Base-by-base conservation (phyloP, 2,888 invertebrate species). In the Blastobasis lacticolella region DNA sequence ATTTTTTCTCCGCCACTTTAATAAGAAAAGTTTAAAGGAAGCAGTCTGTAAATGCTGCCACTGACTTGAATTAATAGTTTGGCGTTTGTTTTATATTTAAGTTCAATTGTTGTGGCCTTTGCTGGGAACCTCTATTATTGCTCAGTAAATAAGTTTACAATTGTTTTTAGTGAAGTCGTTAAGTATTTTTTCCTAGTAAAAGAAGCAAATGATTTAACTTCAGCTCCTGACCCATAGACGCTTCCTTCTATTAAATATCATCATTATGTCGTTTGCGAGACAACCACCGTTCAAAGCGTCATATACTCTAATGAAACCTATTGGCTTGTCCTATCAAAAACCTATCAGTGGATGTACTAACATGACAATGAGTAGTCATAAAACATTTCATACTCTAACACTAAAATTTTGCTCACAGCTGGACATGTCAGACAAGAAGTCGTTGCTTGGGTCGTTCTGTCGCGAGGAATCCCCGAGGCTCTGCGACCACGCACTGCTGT, bases 401-500 rank as follows among this genome's bases (percentile, higher is more conserved):
- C 9, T n/a, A 3, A 1, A 10, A 38, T 3, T 48, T 48, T 59
- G 10, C 54, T 40, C 46, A 56, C 64, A 88, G 87, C 62, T 88
- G 78, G 87, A 87, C 53, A 86, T 85, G 85, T 75, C 69, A 5
- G 87, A 86, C 58, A 82, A 82, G 56, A 90, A 90, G 49, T 90
- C 90, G 0, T 80, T 94, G 23, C 90, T 94, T 53, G 94, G 93
- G 0, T 92, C 94, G 57, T 94, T 94, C 66, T 94, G 94, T 69
- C 93, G 93, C 55, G 93, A 94, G 63, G 94, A 94, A 62, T 92
- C 92, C 0, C 94, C 94, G 0, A 88, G 92, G 42, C 81, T 94
- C 7, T 94, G 94, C 69, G 94, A 94, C 69, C 94, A 94, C 68
- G 92, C 93, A 4, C 80, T 94, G 1, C 78, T 94, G 7, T 91